Conservation (phyloP, 2,113 vertebrate genomes). For the Neoarius graeffei region DNA sequence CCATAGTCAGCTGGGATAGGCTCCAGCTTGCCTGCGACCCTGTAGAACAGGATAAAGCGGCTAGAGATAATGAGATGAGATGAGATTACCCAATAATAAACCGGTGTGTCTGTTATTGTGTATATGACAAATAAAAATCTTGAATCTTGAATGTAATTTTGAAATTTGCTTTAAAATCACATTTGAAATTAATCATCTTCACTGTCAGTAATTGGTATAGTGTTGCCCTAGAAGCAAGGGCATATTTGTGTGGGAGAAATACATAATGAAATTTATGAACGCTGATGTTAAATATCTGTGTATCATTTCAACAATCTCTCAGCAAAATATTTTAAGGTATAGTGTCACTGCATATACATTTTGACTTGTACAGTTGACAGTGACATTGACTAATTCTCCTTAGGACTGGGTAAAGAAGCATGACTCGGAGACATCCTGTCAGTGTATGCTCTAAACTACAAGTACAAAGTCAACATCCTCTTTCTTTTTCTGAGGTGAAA, state of each 20-base stretch:
- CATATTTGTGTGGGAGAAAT: not conserved
- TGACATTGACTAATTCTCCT: not conserved
- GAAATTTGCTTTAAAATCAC: not conserved
- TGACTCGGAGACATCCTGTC: constrained; percentile 22
- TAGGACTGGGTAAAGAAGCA: constrained; percentile 24
- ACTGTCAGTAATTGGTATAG: not conserved
- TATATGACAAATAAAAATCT: no score
- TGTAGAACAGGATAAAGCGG: no score
- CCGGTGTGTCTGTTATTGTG: no score
- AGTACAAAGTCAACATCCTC: constrained; percentile 19
- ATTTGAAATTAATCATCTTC: not conserved
- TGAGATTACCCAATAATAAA: no score
- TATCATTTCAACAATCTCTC: not conserved
- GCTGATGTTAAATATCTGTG: not conserved
- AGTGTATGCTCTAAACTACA: constrained; percentile 11
- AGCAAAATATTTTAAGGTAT: not conserved
- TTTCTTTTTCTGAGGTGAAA: constrained; percentile 20
- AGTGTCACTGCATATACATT: not conserved
- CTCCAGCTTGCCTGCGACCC: no score
- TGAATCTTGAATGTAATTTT: not conserved
- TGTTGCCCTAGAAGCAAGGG: not conserved
- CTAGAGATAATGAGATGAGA: no score
- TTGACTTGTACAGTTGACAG: not conserved
- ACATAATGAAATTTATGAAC: not conserved
- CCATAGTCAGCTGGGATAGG: no score